A percentile compares a stretch with the other conserved stretches of the same genome.
These are phyloP conservation scores for Copidosoma aretas DNA, from an alignment of 2,888 invertebrate species.

Conservation along the genomic window DNA sequence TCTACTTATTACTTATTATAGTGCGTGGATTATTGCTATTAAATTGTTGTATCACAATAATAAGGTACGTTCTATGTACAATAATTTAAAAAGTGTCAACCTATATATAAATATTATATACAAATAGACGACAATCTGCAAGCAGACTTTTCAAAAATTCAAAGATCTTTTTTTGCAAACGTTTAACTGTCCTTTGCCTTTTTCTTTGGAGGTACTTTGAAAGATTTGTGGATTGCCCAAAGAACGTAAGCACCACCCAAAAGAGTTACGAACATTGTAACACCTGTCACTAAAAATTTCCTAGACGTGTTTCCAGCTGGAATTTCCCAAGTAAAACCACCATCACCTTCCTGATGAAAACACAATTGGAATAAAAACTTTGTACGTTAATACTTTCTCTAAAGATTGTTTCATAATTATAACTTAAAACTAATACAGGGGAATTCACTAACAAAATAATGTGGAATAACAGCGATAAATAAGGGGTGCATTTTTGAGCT, in stretches of 20 bases:
- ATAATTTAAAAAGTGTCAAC: conserved; percentile 28
- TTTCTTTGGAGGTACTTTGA: conserved; percentile 24
- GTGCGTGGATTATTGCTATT: conserved; percentile 34
- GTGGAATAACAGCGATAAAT: no score
- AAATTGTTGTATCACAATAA: conserved; percentile 28
- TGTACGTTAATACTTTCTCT: no score
- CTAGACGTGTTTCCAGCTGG: conserved; percentile 53
- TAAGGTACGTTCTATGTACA: conserved; percentile 36
- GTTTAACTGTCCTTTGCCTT: conserved; percentile 29
- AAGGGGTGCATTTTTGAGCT: no score
- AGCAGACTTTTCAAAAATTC: conserved; percentile 18
- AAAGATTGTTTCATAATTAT: no score
- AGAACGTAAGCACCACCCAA: conserved; percentile 50
- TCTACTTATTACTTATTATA: conserved; percentile 12
- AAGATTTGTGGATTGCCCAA: conserved; percentile 43
- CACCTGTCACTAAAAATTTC: conserved; percentile 43
- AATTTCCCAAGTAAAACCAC: conserved; percentile 50
- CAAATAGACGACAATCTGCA: conserved; percentile 22
- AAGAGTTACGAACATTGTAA: conserved; percentile 50
- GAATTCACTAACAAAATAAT: no score
- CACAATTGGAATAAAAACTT: conserved; percentile 8
- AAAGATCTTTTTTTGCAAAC: conserved; percentile 3
- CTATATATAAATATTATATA: conserved; percentile 28
- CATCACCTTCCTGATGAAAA: conserved; percentile 47
- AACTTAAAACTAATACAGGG: no score